Conservation (phyloP, 2,888 invertebrate genomes). For the Syritta pipiens region DNA sequence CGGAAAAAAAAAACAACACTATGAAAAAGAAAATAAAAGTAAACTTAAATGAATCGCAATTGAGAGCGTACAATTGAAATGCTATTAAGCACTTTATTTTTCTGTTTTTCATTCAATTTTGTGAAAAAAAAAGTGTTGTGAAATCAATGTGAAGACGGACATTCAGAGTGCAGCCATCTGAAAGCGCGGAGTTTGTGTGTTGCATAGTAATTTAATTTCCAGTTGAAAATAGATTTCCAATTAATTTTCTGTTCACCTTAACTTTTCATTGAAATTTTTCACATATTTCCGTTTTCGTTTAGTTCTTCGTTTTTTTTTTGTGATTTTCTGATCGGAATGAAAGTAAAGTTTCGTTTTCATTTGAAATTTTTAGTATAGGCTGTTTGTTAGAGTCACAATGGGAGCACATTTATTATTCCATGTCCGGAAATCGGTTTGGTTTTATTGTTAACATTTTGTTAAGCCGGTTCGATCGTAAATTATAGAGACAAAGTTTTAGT, state of each 20-base stretch:
- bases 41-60: slow-evolving; percentile 51
- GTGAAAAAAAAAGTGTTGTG: not conserved
- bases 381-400: too few species aligned
- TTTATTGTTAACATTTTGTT: too few species aligned
- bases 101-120: not conserved
- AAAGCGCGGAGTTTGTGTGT: slow-evolving; percentile 9
- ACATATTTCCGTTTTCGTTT: slow-evolving; percentile 34
- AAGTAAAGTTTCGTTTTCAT: slow-evolving; percentile 36
- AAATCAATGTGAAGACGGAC: slow-evolving; percentile 1
- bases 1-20: slow-evolving; percentile 5
- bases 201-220: slow-evolving; percentile 45
- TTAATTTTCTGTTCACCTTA: slow-evolving; percentile 29
- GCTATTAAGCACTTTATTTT: slow-evolving; percentile 35
- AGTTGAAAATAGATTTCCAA: slow-evolving; percentile 28
- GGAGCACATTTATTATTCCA: too few species aligned
- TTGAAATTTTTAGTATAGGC: slow-evolving; percentile 4
- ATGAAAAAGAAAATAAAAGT: slow-evolving; percentile 53
- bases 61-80: slow-evolving; percentile 51
- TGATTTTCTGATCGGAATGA: slow-evolving; percentile 6
- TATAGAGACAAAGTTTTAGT: too few species aligned
- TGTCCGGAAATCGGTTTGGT: too few species aligned
- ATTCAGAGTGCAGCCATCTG: not conserved
- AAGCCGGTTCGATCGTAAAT: too few species aligned
- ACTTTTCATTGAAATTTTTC: slow-evolving; percentile 33
- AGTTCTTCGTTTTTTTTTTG: not conserved